phyloP scores from a whole-genome alignment of 2,113 vertebrate genomes.

The Tupaia tana region DNA sequence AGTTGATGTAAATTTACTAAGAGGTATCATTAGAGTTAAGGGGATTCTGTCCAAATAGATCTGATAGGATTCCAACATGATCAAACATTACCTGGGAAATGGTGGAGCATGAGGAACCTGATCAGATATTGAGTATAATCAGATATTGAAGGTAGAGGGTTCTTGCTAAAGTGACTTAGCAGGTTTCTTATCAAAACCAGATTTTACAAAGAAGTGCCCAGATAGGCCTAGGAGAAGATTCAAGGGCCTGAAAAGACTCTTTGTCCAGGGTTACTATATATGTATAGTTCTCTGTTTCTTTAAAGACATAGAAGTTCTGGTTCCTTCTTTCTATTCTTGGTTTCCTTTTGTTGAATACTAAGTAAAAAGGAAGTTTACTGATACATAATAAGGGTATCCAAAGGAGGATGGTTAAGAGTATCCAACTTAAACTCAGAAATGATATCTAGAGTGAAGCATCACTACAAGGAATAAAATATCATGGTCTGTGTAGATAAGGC shows the following conservation, averaged over 20 bases:
- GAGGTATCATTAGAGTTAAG: not conserved
- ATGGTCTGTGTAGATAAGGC: not conserved
- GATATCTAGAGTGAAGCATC: not conserved
- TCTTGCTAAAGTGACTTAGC: not conserved
- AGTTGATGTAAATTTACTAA: not conserved
- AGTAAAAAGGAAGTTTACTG: not conserved
- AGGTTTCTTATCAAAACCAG: not conserved
- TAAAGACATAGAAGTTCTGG: not conserved
- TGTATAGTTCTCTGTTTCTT: not conserved
- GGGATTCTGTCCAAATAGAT: not conserved
- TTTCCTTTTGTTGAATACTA: not conserved
- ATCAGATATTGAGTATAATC: not conserved
- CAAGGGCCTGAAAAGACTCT: not conserved
- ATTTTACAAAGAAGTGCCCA: not conserved
- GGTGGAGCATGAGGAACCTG: not conserved
- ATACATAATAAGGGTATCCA: not conserved
- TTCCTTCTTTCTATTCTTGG: not conserved
- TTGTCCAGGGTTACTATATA: not conserved
- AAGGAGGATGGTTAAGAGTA: not conserved
- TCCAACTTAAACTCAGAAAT: not conserved
- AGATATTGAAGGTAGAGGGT: not conserved
- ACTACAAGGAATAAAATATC: slow-evolving; percentile 39
- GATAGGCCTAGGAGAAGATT: not conserved
- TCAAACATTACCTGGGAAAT: not conserved
- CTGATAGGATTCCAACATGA: not conserved